phyloP scores from a whole-genome alignment of 2,113 vertebrate species.

The Okapia johnstoni region DNA sequence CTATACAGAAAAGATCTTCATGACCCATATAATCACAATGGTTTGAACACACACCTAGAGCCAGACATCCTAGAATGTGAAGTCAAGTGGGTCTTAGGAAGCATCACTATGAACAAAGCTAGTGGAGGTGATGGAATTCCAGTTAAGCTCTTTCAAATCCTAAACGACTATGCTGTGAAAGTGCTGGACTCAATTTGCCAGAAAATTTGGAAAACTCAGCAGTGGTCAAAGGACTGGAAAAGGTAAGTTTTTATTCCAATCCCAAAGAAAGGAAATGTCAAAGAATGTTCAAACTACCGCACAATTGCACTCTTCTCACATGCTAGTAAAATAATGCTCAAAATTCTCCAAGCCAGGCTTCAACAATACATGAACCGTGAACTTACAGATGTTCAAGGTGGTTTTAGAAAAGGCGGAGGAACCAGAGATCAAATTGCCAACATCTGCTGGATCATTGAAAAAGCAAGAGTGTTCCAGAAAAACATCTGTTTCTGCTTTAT shows the following conservation, averaged over 20 bases:
- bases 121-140: neutral
- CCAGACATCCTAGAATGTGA: neutral
- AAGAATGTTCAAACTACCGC: neutral
- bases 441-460: accelerated
- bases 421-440: neutral
- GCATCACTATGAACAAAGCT: neutral
- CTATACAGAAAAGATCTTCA: neutral
- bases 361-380: neutral
- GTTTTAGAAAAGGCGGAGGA: neutral
- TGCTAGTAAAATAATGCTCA: accelerated
- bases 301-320: neutral
- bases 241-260: neutral
- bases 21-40: neutral
- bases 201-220: neutral
- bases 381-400: neutral
- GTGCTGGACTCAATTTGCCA: neutral
- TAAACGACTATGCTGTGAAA: neutral
- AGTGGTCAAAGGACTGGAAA: neutral
- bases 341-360: neutral
- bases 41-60: neutral
- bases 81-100: neutral
- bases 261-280: neutral
- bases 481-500: neutral
- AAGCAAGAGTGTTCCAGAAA: neutral
- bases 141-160: neutral